Base-by-base conservation (phyloP, 30 jellyfish, hydroid and myxozoan species). In the Hydractinia echinata region DNA sequence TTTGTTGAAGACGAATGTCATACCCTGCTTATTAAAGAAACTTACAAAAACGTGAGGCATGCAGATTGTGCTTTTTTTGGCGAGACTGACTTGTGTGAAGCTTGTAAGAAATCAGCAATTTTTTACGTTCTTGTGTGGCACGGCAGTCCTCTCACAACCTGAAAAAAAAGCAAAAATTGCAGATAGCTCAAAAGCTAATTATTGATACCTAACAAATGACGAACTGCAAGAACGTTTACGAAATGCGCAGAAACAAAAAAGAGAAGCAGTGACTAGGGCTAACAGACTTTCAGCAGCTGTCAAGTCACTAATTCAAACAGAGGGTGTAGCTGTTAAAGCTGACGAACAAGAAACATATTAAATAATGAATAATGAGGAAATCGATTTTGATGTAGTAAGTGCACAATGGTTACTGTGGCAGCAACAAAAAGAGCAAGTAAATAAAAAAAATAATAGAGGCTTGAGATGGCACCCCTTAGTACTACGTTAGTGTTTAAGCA, bases 401-500 rank as follows among this genome's bases (percentile, higher is more conserved):
- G 8, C 6, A 4, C 74, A 64, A 64, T 64, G 74, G 74, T 51
- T 64, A 2, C 2, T 64, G 39, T 64, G 74, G 74, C 19, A 64
- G 39, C 74, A 64, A 13, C 74, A 64, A 64, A 64, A 64, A 51
- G 74, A 64, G 18, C 74, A 64, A 64, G 19, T 64, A 6, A n/a
- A 44, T 7, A 64, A 64, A 64, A 6, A 44, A n/a, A 6, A 64
- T 13, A 64, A 13, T n/a, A n/a, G n/a, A 64, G 74, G 74, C 7
- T 1, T 64, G 74, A 64, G 74, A 64, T 64, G 6, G 74, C 74
- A 64, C 4, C 74, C 4, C 39, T 64, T 64, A 4, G 39, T 64
- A 64, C 7, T 64, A 64, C 74, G 74, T 64, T 64, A 6, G 74
- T 64, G 74, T 64, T 13, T 64, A 6, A 64, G 74, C 74, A n/a